Base-by-base conservation (phyloP, 2,113 vertebrate species). In the Colossoma macropomum region DNA sequence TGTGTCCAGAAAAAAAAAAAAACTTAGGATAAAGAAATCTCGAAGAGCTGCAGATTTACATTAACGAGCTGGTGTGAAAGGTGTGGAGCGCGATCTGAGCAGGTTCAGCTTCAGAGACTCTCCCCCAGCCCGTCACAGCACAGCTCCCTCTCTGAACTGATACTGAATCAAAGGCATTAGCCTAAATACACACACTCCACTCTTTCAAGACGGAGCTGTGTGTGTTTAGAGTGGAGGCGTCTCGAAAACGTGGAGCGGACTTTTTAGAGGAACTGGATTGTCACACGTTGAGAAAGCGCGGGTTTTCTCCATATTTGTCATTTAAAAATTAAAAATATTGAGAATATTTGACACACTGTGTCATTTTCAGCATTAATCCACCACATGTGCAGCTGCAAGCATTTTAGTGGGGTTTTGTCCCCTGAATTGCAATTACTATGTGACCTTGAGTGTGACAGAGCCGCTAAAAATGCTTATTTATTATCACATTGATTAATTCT, bases 161-260 rank as follows among this genome's bases (percentile, higher is more conserved):
- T 76, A 79, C 84, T 81, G 78, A 81, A 86, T 86, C 84, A 85
- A 85, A 85, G 77, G 81, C 60, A 86, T 75, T 82, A 69, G 79
- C 81, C 81, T 89, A 81, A 84, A 77, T 69, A 87, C 66, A 84
- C 68, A 82, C 79, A 81, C 69, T 71, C 66, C 17, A 72, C 65
- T 52, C 82, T 77, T 70, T 84, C 75, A 66, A 65, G 68, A 79
- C 59, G 16, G 41, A 54, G 10, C 56, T 1, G 66, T 52, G 81
- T 56, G 68, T 6, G 68, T 45, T 71, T 71, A 45, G 41, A 30
- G 27, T 62, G 23, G n/a, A 52, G 34, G 60, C 65, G 65, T 34
- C 54, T 75, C 41, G 2, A 52, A 79, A 82, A 79, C 45, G 19
- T 9, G 82, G 65, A 52, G 4, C 21, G 86, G 86, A 82, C 4